Base-by-base conservation (phyloP, 1,140 invertebrate species). In the Daktulosphaira vitifoliae region DNA sequence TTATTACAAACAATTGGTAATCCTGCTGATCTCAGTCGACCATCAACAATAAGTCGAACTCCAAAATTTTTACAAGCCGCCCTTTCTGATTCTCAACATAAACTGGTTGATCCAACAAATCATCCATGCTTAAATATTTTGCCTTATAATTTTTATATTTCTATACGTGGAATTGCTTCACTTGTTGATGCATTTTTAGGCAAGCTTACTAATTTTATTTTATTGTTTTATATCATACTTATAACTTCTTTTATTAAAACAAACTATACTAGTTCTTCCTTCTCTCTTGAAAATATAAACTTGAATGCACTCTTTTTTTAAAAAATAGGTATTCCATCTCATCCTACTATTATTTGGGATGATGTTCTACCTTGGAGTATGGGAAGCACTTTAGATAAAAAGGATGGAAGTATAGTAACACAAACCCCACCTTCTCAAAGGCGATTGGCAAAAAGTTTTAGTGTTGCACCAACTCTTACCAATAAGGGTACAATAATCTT, bases 101-200 rank as follows among this genome's bases (percentile, higher is more conserved):
- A 16, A 2, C 42, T 48, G 26, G 42, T 62, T 9, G 92, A 97
- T 76, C 91, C 92, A 1, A 88, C 86, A 73, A 88, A 92, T 71
- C 93, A 96, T 79, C 89, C 91, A 0, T 96, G 92, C 75, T 77
- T 97, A n/a, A 81, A 84, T 69, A 79, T 81, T 50, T 77, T 97
- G 68, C 93, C 94, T 2, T 78, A 84, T 48, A 96, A 96, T 70
- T 98, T 97, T 79, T 80, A 90, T 42, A 90, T 90, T 76, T 91
- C 94, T 9, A 94, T 98, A 79, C 89, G 88, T 77, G 93, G 93
- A 7, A 82, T 97, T 66, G 89, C 94, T 7, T 85, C 86, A 39
- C 85, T 96, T 73, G 92, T 97, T 11, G 94, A 98, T 79, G 92
- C 93, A 18, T 97, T 97, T 78, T 76, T 98, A 68, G 94, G 93